Percentiles rank a stretch among this genome's conserved stretches.
phyloP scores from a whole-genome alignment of 2,113 vertebrate genomes.

The Sinocyclocheilus anophthalmus region DNA sequence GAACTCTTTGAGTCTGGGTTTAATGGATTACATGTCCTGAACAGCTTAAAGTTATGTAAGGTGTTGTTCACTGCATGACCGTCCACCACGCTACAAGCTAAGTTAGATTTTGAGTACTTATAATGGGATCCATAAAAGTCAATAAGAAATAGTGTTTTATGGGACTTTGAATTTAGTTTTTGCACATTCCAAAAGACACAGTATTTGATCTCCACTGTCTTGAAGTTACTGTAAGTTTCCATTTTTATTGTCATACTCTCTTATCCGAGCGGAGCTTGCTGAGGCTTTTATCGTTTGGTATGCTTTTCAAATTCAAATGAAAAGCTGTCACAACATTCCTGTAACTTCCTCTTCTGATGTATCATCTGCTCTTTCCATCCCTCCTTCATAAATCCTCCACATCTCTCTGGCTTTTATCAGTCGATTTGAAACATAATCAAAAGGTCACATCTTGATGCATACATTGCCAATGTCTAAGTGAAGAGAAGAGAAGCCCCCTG shows the following conservation, averaged over 20 bases:
- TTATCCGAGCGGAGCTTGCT: not conserved
- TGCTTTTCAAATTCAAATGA: constrained; percentile 50
- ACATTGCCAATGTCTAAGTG: not conserved
- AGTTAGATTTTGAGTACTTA: not conserved
- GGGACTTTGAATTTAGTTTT: not conserved
- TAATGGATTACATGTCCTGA: constrained; percentile 41
- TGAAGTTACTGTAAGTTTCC: constrained; percentile 16
- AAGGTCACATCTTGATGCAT: not conserved
- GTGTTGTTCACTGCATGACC: too few relatives aligned
- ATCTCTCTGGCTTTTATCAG: constrained; percentile 12
- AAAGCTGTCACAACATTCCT: constrained; percentile 41
- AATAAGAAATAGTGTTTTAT: not conserved
- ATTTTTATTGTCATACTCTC: constrained; percentile 11
- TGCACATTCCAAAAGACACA: not conserved
- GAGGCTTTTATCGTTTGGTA: constrained; percentile 5
- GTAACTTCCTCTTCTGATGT: constrained; percentile 37
- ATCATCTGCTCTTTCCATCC: not conserved
- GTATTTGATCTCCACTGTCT: not conserved
- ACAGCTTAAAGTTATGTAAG: constrained; percentile 20
- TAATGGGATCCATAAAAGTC: not conserved
- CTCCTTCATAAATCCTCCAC: constrained; percentile 6
- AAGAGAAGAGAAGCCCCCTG: not conserved
- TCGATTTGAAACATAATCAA: not conserved
- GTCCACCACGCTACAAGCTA: not conserved
- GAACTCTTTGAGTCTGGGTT: not conserved